Base-by-base conservation (phyloP, 1,140 invertebrate genomes). In the Leptinotarsa texana region DNA sequence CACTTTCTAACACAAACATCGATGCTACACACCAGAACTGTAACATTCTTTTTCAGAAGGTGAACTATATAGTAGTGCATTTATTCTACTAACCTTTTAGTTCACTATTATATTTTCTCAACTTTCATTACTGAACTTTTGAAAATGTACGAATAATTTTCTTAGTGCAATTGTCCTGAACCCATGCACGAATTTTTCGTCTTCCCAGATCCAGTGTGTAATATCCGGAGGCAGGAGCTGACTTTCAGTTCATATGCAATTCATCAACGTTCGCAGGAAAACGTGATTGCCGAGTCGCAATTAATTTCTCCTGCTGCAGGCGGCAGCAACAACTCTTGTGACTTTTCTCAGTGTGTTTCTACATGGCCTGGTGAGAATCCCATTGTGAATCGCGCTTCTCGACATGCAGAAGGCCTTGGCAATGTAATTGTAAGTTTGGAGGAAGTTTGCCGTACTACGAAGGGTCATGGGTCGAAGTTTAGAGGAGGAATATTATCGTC, bases 401-500 rank as follows among this genome's bases (percentile, higher is more conserved):
- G 22, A 65, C 21, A 18, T 65, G 17, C 27, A 65, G 27, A 22
- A 15, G 27, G 63, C 21, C 63, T 18, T 22, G 63, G 21, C 21
- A 13, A 21, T 27, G 63, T n/a, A 24, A 22, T 65, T 33, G 27
- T 22, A 17, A 65, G 63, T 65, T 65, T 15, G 63, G 17, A 65
- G 63, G 22, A 65, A 65, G 63, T 65, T 65, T 33, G 11, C 63
- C 27, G 15, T 65, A 21, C 3, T 65, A 15, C 21, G 27, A 65
- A 57, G 69, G 69, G 69, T 70, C 22, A 57, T 18, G 57, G 69
- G 69, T 70, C 21, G 48, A 70, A 70, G 69, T 70, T 70, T 15
- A 70, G 69, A 68, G 69, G 69, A 70, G 69, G 33, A 70, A 70
- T 70, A 70, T 70, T 57, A 70, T 70, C 47, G 22, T 70, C 69